phyloP scores from a whole-genome alignment of 2,797 vertebrate species.

The Prunella strophiata region DNA sequence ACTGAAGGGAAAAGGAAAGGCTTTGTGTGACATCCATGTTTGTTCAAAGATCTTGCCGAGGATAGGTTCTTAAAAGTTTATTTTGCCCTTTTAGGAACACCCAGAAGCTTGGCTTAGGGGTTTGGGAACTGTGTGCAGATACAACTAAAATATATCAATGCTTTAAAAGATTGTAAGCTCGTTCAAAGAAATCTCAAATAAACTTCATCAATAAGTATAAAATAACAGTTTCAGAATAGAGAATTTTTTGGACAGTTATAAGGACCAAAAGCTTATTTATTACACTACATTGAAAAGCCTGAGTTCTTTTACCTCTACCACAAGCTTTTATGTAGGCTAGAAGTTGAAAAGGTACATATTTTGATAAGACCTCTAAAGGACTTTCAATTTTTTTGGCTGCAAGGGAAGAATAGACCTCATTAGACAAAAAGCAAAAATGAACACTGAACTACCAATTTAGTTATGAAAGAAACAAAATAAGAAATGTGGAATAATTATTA shows the following conservation, averaged over 20 bases:
- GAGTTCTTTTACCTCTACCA: background rate
- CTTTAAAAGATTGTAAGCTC: background rate
- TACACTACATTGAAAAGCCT: background rate
- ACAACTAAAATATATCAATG: background rate
- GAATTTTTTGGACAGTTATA: background rate
- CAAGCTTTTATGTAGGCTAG: background rate
- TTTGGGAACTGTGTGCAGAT: background rate
- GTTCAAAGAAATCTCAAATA: background rate
- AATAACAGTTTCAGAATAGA: background rate
- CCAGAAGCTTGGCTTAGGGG: background rate
- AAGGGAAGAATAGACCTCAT: background rate
- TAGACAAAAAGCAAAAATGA: background rate
- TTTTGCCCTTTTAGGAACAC: background rate
- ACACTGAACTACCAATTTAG: background rate
- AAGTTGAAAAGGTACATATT: background rate
- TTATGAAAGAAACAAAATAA: constrained; percentile 7
- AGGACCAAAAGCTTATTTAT: background rate
- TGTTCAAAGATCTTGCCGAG: rapidly evolving
- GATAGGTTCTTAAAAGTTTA: background rate
- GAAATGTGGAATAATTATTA: background rate
- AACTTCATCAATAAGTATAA: background rate
- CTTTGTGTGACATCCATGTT: background rate
- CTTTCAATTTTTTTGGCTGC: background rate
- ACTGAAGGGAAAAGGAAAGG: background rate
- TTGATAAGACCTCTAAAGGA: background rate